Percentiles rank a stretch among this genome's conserved stretches.
Evolutionary conservation across 2,888 invertebrate genomes (phyloP).

Genomic region (Metellina segmentata): DNA sequence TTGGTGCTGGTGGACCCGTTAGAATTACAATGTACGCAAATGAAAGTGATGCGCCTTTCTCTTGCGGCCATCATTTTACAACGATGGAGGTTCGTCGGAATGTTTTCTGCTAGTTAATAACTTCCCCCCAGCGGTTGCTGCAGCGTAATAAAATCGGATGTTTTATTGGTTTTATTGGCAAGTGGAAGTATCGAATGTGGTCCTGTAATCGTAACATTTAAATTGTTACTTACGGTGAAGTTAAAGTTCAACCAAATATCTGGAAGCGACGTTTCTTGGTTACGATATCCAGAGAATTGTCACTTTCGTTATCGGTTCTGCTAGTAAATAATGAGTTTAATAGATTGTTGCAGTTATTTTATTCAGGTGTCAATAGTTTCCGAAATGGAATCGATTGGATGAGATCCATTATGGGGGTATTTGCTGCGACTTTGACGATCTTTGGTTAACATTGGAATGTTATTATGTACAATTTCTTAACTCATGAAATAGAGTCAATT

Average conservation of each 20-base stretch:
- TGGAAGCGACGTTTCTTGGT: not conserved
- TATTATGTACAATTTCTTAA: too few species aligned
- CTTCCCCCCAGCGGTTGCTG: not conserved
- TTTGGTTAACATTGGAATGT: too few species aligned
- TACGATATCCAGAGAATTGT: not conserved
- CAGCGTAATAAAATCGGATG: conserved; percentile 34
- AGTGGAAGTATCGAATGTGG: conserved; percentile 12
- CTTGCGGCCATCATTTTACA: conserved; percentile 29
- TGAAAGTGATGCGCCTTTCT: conserved; percentile 31
- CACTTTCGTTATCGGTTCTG: not conserved
- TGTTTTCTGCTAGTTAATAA: conserved; percentile 40
- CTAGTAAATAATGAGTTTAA: not conserved
- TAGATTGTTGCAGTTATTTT: not conserved
- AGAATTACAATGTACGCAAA: conserved; percentile 46
- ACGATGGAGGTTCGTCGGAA: conserved; percentile 7
- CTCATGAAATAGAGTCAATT: too few species aligned
- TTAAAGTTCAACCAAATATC: conserved; percentile 5
- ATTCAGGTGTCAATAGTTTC: too few species aligned
- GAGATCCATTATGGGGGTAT: too few species aligned
- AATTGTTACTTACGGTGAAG: conserved; percentile 27
- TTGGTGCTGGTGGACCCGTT: conserved; percentile 33
- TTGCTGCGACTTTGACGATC: too few species aligned
- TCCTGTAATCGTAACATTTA: conserved; percentile 56
- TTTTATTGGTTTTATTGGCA: conserved; percentile 58
- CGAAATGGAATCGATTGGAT: too few species aligned